Evolutionary conservation across 2,888 invertebrate species (phyloP), one percentile per base, ranked within the genome.

Genomic region (Cerastis leucographa): DNA sequence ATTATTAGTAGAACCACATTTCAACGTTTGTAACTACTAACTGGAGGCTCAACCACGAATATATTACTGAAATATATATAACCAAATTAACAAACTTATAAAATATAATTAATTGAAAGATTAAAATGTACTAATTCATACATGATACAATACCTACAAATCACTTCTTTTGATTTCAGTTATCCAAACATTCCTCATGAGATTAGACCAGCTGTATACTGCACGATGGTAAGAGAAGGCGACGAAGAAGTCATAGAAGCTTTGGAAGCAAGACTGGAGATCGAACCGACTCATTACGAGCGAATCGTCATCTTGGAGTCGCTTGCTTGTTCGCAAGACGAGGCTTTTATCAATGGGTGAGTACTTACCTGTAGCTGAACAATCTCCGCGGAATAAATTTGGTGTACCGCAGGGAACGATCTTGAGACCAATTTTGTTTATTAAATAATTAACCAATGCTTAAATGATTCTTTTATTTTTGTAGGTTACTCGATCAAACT

Each of bases 181-280:
- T 96, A 96, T 75, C 94, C 95, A 0, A 87, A 92, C 59, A 96
- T 96, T 22, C 96, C 96, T 1, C 86, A 89, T 40, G 96, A 98
- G 84, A 92, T 98, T 56, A 96, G 97, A 78, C 94, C 96, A 3
- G 97, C 98, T 0, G 98, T 98, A 0, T 98, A 98, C 92, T 98
- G 98, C 90, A 97, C 98, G 0, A 98, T 98, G 76, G 97, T 98
- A 0, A 96, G 97, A 29, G 97, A 97, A 80, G 98, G 98, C 0
- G 98, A 97, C 85, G 95, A 62, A 95, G 96, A 96, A 0, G 98
- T 98, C 83, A 98, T 98, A 97, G 95, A 97, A 42, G 98, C 98
- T 82, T 97, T 98, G 11, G 97, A 97, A 96, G 93, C 97, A 5
- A 96, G 97, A 46, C 97, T 98, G 86, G 92, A 97, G 46, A 95